phyloP scores from a whole-genome alignment of 2,888 invertebrate genomes.

The Drosophila koepferae region DNA sequence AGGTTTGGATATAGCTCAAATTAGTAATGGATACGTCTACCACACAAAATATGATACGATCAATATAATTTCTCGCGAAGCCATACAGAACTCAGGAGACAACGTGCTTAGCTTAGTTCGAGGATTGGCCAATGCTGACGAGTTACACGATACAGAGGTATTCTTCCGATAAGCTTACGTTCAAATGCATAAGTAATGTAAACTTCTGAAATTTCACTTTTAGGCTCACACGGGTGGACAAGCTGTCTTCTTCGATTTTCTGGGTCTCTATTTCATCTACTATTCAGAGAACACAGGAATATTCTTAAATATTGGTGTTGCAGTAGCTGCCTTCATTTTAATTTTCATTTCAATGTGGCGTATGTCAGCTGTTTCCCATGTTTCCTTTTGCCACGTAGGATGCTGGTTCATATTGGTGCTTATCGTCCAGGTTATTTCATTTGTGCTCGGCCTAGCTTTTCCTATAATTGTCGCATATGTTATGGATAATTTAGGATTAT shows the following conservation, averaged over 20 bases:
- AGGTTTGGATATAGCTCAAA: slow-evolving; percentile 91
- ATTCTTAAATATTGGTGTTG: slow-evolving; percentile 82
- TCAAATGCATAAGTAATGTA: too few relatives aligned
- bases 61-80: slow-evolving; percentile 87
- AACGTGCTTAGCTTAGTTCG: slow-evolving; percentile 88
- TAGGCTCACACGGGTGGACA: slow-evolving; percentile 84
- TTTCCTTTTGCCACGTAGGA: slow-evolving; percentile 38
- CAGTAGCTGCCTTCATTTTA: slow-evolving; percentile 78
- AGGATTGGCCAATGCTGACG: slow-evolving; percentile 85
- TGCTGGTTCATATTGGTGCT: slow-evolving; percentile 53
- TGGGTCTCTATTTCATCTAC: slow-evolving; percentile 88
- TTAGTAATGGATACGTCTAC: slow-evolving; percentile 90
- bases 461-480: slow-evolving; percentile 81
- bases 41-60: slow-evolving; percentile 90
- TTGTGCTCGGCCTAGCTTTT: slow-evolving; percentile 79
- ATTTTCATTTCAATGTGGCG: slow-evolving; percentile 72
- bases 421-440: slow-evolving; percentile 55
- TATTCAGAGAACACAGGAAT: slow-evolving; percentile 87
- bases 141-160: slow-evolving; percentile 68
- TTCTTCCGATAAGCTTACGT: not conserved
- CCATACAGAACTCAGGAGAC: slow-evolving; percentile 90
- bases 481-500: slow-evolving; percentile 82
- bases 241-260: slow-evolving; percentile 90
- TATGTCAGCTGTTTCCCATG: slow-evolving; percentile 63
- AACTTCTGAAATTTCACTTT: too few relatives aligned